Base-by-base conservation (phyloP, 2,888 invertebrate species). In the Tuberolachnus salignus region DNA sequence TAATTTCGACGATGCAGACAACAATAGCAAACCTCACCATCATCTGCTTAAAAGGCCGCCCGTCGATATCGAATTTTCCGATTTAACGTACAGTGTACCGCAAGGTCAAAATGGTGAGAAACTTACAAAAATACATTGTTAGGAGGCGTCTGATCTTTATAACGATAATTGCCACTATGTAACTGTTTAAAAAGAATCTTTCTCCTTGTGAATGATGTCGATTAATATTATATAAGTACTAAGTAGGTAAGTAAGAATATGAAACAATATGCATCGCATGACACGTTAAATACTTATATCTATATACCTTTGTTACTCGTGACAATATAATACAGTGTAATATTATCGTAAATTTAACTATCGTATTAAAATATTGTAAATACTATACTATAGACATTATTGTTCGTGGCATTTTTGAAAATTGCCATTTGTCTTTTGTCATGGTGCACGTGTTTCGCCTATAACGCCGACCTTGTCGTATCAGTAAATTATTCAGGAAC, bases 21-120 rank as follows among this genome's bases (percentile, higher is more conserved):
- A 69, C 13, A 51, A 42, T 42, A 59, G 21, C 14, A 51, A 59
- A 57, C 23, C 55, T 2, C 46, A 72, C 34, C 55, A 81, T 42
- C 89, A 91, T 83, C 84, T 91, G 63, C 89, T 90, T 0, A 88
- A 88, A 84, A 88, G 91, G 84, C 90, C 91, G 3, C 90, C 93
- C 0, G 89, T 95, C 73, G 91, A 94, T 85, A 90, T 97, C 81
- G 92, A 92, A 84, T 97, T 96, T 86, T 90, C 90, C 82, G 94
- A 95, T 84, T 87, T 97, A 61, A 91, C 91, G 0, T 95, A 92
- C 85, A 90, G 91, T 0, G 93, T 96, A 46, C 91, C 92, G 3
- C 90, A 90, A 84, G 90, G 91, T 51, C 88, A 88, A 83, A 89
- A 88, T 86, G 89, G 91, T 91, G 84, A 86, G 86, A 84, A 82